Base-by-base conservation (phyloP, 2,888 invertebrate species). In the Monopis laevigella region DNA sequence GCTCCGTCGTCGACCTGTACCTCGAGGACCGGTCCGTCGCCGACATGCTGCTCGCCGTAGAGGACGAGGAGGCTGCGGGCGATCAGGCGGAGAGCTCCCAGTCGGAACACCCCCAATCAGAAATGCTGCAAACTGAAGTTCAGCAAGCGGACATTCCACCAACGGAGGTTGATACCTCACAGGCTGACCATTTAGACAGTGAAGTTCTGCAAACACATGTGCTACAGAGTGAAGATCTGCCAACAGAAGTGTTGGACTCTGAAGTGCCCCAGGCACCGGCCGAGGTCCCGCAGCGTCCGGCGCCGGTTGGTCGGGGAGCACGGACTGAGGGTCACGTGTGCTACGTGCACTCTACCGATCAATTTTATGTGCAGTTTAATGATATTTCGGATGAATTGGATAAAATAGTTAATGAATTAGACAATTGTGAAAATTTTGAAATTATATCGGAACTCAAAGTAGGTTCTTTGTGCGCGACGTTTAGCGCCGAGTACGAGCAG, bases 341-440 rank as follows among this genome's bases (percentile, higher is more conserved):
- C 53, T 87, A 87, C 51, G 75, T 86, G 1, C 86, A 86, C 53
- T 86, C 88, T 0, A 82, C 88, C 0, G 83, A 84, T 16, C 88
- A 91, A 48, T 92, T 92, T 59, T 91, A 89, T 70, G 77, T 92
- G 5, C 91, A 89, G 49, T 65, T 86, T 30, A 85, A 85, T 36
- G 83, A 82, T 40, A 72, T 80, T 10, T 65, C 81, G 0, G 57
- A 77, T 1, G 82, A 84, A 45, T 61, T 88, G 5, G 86, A 87
- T 53, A 82, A 82, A 53, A 81, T 89, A n/a, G 82, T 83, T 1
- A 84, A 85, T 30, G 78, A 74, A 48, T 65, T 89, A 46, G 59
- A 68, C 4, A 62, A 66, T n/a, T 80, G 84, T 3, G 66, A 77
- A 1, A 72, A 74, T 40, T 86, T 86, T 44, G 73, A 82, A 0